A percentile compares a stretch with the other conserved stretches of the same genome.
phyloP scores from a whole-genome alignment of 2,113 vertebrate species.

The Odontesthes bonariensis region DNA sequence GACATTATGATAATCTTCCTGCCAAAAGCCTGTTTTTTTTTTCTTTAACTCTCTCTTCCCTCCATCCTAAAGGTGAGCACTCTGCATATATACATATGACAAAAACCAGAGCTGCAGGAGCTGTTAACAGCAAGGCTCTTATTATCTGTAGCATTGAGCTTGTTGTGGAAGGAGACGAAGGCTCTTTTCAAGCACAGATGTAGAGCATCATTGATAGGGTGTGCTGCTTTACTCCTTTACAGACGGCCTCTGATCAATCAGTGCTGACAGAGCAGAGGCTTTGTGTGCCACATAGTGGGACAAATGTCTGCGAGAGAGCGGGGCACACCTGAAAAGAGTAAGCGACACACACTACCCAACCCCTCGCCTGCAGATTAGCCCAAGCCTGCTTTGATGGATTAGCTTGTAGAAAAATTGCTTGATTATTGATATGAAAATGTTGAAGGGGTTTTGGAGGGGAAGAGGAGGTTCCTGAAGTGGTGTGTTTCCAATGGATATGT shows the following conservation, averaged over 20 bases:
- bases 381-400: conserved; percentile 98
- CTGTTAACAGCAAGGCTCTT: conserved; percentile 82
- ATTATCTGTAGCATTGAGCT: conserved; percentile 85
- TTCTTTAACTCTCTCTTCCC: conserved; percentile 50
- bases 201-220: conserved; percentile 88
- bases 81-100: conserved; percentile 80
- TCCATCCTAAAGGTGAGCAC: conserved; percentile 80
- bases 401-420: conserved; percentile 98
- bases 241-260: conserved; percentile 96
- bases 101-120: conserved; percentile 79
- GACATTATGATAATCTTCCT: conserved; percentile 83
- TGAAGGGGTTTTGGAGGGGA: conserved; percentile 83
- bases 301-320: conserved; percentile 94
- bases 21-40: conserved; percentile 48
- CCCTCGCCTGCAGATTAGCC: conserved; percentile 89
- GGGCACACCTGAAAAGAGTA: conserved; percentile 94
- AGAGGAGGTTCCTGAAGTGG: conserved; percentile 64
- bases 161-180: conserved; percentile 83
- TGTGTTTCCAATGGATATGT: conserved; percentile 49
- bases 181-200: conserved; percentile 81
- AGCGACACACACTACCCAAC: conserved; percentile 76
- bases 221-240: conserved; percentile 86
- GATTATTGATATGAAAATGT: conserved; percentile 99
- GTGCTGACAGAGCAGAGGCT: conserved; percentile 90
- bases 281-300: conserved; percentile 91